Evolutionary conservation across 2,888 invertebrate species (phyloP), one percentile per base, ranked within the genome.

Genomic region (Spisula subtruncata): DNA sequence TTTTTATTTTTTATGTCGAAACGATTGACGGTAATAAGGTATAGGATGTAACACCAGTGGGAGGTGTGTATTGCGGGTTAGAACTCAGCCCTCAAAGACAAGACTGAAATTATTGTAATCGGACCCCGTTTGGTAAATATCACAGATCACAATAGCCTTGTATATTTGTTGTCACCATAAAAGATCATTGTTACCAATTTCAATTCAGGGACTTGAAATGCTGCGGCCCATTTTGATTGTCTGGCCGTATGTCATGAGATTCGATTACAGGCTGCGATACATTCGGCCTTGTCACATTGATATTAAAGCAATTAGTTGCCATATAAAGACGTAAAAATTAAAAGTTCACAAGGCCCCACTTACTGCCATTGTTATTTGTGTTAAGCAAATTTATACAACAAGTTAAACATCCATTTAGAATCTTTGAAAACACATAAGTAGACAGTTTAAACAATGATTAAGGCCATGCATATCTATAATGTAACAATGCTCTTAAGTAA

Each of bases 351-450:
- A 80, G 85, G 86, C 84, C 81, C 56, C 91, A 84, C 91, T 91
- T 87, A 85, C 35, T 14, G 35, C 85, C 32, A 89, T 91, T 91
- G 91, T 91, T 84, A 87, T 85, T n/a, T 1, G 60, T 66, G 87
- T 89, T 91, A 83, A 83, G 80, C 87, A 91, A 91, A 91, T 91
- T 91, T 91, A 89, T 89, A 85, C 56, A 89, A 60, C 85, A 87
- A 89, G 84, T 91, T 91, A 86, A 82, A 81, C 82, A 83, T 87
- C 89, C 87, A 89, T 89, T 91, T 89, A 81, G 89, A 89, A 81
- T 79, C 41, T 56, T 87, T 75, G 75, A 85, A 87, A 91, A 89
- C 80, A 89, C 83, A 80, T 91, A 89, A 89, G 89, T 83, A 82
- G 86, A 83, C 87, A 85, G 84, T 87, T 35, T 87, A 89, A 85